Base-by-base conservation (phyloP, 2,113 vertebrate species). In the Lamprologus speciosus region DNA sequence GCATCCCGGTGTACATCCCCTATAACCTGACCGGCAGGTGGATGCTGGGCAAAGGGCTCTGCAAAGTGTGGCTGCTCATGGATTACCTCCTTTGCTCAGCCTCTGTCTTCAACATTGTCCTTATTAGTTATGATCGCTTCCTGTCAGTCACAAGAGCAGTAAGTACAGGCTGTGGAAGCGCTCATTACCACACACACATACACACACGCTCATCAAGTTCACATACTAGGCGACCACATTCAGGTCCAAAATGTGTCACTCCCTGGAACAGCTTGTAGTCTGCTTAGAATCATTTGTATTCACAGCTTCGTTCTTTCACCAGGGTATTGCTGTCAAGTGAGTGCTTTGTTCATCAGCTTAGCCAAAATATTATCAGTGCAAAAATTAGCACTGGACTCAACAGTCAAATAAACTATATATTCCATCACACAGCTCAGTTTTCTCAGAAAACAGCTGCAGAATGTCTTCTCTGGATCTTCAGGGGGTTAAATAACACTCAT, bases 91-190 rank as follows among this genome's bases (percentile, higher is more conserved):
- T 98, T 85, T 98, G 98, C 90, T 95, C 97, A 5, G 96, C 98
- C 35, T 99, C 98, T 4, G 97, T 97, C 82, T 98, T 98, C 93
- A 99, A 95, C 94, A 97, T 98, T 4, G 97, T 98, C 80, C 97
- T 98, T 87, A 98, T 98, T 95, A 98, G 98, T 95, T 98, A 98
- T 1, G 98, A 99, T 92, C 97, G 97, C 83, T 98, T 98, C 94
- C 96, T 98, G 89, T 98, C 97, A 40, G 97, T 98, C 92, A 98
- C 97, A 1, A 95, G 97, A 88, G 98, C 98, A 65, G 98, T 99
- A 96, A 97, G 98, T 97, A 91, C 47, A 91, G 80, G 9, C 73
- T 90, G 79, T 26, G 53, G n/a, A 87, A 28, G 17, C 13, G 73
- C 87, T 88, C 55, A 83, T 89, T 91, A 78, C 2, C 10, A 23